These are phyloP conservation scores for Lamellibrachia luymesi DNA, from an alignment of 1,140 invertebrate genomes.

Conservation along the genomic window DNA sequence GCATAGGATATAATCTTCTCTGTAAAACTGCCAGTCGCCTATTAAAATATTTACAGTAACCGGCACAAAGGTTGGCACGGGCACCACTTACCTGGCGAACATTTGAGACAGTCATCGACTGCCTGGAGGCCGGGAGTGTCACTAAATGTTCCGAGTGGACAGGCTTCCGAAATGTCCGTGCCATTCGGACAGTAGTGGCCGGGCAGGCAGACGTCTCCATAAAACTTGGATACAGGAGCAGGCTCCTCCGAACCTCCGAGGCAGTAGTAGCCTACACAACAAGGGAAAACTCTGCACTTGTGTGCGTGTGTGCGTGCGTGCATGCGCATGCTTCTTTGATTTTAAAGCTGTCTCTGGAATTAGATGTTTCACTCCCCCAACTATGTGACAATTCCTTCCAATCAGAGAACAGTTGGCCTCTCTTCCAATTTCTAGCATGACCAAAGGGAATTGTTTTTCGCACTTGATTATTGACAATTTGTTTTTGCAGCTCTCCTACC, in stretches of 20 bases:
- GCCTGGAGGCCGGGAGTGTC: constrained; percentile 41
- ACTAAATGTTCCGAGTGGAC: constrained; percentile 48
- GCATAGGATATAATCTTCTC: too few relatives aligned
- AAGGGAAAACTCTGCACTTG: constrained; percentile 23
- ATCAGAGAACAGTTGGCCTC: too few relatives aligned
- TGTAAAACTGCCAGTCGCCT: too few relatives aligned
- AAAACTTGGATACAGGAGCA: constrained; percentile 37
- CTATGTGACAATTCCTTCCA: too few relatives aligned
- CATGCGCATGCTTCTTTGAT: too few relatives aligned
- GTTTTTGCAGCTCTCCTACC: too few relatives aligned
- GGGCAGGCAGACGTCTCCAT: constrained; percentile 45
- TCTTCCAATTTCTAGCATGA: too few relatives aligned
- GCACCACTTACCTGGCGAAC: constrained; percentile 45
- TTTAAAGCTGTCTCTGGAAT: background rate
- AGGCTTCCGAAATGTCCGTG: constrained; percentile 39
- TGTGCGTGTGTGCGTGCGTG: constrained; percentile 32
- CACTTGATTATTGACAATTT: too few relatives aligned
- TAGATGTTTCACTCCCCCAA: too few relatives aligned
- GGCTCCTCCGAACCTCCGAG: constrained; percentile 37
- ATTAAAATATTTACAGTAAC: too few relatives aligned
- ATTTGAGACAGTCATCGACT: constrained; percentile 39
- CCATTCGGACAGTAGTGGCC: constrained; percentile 51
- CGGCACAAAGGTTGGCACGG: constrained; percentile 10
- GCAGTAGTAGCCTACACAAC: constrained; percentile 46
- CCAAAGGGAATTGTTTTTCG: too few relatives aligned